These are phyloP conservation scores for Drosophila ezoana DNA, from an alignment of 2,888 invertebrate genomes.

Conservation along the genomic window DNA sequence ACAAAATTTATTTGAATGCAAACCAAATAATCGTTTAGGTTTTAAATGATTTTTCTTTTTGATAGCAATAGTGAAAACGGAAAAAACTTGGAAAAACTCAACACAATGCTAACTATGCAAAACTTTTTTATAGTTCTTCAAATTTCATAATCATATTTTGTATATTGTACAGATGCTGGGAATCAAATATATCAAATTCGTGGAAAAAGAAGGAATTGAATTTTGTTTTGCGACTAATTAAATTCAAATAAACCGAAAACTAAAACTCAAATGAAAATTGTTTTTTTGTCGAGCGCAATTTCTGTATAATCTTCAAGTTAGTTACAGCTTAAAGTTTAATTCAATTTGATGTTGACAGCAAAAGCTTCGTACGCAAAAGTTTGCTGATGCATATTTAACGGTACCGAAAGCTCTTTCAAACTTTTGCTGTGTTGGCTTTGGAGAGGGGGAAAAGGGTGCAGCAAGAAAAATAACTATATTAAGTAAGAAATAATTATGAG, in stretches of 20 bases:
- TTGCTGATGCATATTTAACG: slow-evolving; percentile 51
- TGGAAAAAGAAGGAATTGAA: background rate
- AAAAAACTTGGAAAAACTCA: slow-evolving; percentile 3
- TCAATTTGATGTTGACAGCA: slow-evolving; percentile 17
- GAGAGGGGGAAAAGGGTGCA: slow-evolving; percentile 27
- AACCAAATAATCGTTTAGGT: slow-evolving; percentile 22
- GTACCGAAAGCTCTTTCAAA: slow-evolving; percentile 42
- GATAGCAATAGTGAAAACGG: background rate
- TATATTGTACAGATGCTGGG: slow-evolving; percentile 17
- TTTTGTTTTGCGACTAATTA: background rate
- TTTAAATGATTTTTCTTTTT: slow-evolving; percentile 4
- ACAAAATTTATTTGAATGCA: slow-evolving; percentile 31
- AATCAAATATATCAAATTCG: background rate
- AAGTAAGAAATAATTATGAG: slow-evolving; percentile 36
- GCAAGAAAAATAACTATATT: slow-evolving; percentile 34
- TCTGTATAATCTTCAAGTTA: slow-evolving; percentile 4
- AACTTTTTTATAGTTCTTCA: slow-evolving; percentile 10
- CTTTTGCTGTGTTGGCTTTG: slow-evolving; percentile 11
- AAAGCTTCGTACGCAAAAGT: slow-evolving; percentile 39
- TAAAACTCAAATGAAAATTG: slow-evolving; percentile 13
- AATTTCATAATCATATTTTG: slow-evolving; percentile 8
- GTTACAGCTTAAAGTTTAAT: background rate
- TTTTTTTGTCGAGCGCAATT: slow-evolving; percentile 13
- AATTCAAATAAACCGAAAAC: slow-evolving; percentile 2
- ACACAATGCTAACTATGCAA: slow-evolving; percentile 24